A percentile compares a stretch with the other conserved stretches of the same genome.
These are phyloP conservation scores for Ataeniobius toweri DNA, from an alignment of 2,797 vertebrate genomes.

Conservation along the genomic window DNA sequence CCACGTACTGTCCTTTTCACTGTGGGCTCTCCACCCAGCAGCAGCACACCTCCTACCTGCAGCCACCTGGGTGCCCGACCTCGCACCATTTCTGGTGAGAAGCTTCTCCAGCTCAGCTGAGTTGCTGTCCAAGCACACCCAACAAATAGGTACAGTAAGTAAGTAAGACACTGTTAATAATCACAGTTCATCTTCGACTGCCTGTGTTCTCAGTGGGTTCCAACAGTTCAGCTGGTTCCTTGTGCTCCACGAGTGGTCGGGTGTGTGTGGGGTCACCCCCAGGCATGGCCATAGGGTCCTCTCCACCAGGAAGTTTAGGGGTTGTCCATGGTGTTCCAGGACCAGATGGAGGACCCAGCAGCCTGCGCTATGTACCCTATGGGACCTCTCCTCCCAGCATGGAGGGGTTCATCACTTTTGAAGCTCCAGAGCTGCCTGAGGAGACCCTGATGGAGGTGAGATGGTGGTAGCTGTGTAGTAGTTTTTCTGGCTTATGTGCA, in stretches of 20 bases:
- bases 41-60: slow-evolving; percentile 88
- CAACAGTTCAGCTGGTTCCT: slow-evolving; percentile 92
- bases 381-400: slow-evolving; percentile 94
- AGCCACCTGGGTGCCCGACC: slow-evolving; percentile 89
- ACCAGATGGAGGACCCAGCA: slow-evolving; percentile 86
- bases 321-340: slow-evolving; percentile 30
- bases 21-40: slow-evolving; percentile 94
- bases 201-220: slow-evolving; percentile 85
- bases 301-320: slow-evolving; percentile 82
- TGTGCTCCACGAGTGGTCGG: slow-evolving; percentile 91
- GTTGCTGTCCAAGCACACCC: not conserved
- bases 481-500: no score
- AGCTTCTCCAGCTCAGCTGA: not conserved
- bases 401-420: slow-evolving; percentile 95
- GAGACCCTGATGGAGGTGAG: slow-evolving; percentile 97
- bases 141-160: not conserved
- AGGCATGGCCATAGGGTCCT: slow-evolving; percentile 85
- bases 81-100: slow-evolving; percentile 92
- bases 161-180: not conserved
- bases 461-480: not conserved
- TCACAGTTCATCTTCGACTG: not conserved
- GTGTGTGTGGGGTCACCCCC: slow-evolving; percentile 91
- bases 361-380: slow-evolving; percentile 92
- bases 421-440: slow-evolving; percentile 95
- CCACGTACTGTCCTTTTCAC: slow-evolving; percentile 93